Evolutionary conservation across 1,140 invertebrate genomes (phyloP).

Genomic region (Drosophila triauraria): DNA sequence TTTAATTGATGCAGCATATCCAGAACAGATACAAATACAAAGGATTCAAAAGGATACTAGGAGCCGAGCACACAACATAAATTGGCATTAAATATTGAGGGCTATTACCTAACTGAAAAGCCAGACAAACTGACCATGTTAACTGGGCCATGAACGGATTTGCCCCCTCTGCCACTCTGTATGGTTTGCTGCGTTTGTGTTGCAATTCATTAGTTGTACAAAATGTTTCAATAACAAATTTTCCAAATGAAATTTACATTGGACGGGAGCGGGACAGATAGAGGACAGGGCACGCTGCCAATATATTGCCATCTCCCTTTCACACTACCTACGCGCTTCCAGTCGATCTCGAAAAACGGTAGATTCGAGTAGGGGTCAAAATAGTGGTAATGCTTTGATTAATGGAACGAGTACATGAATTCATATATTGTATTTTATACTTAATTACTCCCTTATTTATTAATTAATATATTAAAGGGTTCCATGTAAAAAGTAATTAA

Average conservation of each 20-base stretch:
- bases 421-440: not conserved
- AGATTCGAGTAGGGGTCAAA: not conserved
- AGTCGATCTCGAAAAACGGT: not conserved
- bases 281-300: not conserved
- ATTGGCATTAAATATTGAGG: conserved; percentile 82
- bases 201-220: conserved; percentile 68
- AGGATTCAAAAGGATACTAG: conserved; percentile 11
- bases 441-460: not conserved
- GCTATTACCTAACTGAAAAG: conserved; percentile 62
- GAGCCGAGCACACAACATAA: conserved; percentile 66
- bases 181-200: conserved; percentile 47
- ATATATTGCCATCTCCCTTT: not conserved
- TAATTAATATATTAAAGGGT: not conserved
- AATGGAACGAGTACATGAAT: not conserved
- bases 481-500: not conserved
- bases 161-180: not conserved
- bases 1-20: conserved; percentile 79
- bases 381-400: not conserved
- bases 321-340: not conserved
- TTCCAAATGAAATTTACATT: conserved; percentile 63
- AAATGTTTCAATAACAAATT: conserved; percentile 77
- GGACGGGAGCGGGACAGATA: conserved; percentile 19
- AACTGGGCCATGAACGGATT: conserved; percentile 29
- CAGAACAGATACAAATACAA: conserved; percentile 28
- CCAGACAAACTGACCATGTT: conserved; percentile 50